Conservation (phyloP, 2,797 vertebrate genomes). For the Australoheros facetus region DNA sequence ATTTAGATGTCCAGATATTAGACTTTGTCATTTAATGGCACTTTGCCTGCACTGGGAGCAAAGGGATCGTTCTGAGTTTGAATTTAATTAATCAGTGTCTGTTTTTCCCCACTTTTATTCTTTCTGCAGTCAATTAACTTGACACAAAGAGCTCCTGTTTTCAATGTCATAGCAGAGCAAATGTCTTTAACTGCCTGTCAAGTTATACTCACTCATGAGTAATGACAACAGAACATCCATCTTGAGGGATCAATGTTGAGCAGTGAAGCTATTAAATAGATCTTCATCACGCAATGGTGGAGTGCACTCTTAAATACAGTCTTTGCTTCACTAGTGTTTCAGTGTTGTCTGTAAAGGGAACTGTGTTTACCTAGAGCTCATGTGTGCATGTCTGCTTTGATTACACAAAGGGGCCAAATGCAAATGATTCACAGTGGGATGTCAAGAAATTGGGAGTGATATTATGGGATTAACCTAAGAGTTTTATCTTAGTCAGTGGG, state of each 20-base stretch:
- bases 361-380: slow-evolving; percentile 29
- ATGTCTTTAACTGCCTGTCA: slow-evolving; percentile 57
- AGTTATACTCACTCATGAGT: slow-evolving; percentile 40
- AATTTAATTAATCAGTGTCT: slow-evolving; percentile 39
- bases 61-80: slow-evolving; percentile 5
- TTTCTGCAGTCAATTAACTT: slow-evolving; percentile 50
- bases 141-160: slow-evolving; percentile 44
- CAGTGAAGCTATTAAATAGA: slow-evolving; percentile 44
- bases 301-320: slow-evolving; percentile 10
- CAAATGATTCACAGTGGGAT: slow-evolving; percentile 13
- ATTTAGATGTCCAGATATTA: background rate
- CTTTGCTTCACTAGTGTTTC: slow-evolving; percentile 1
- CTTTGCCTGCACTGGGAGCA: background rate
- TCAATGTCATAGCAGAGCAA: slow-evolving; percentile 21
- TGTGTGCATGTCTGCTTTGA: slow-evolving; percentile 3
- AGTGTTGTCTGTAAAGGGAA: background rate
- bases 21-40: slow-evolving; percentile 9
- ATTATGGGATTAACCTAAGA: background rate
- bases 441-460: background rate
- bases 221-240: slow-evolving; percentile 58
- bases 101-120: slow-evolving; percentile 1
- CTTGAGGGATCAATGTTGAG: slow-evolving; percentile 43
- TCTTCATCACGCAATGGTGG: slow-evolving; percentile 19
- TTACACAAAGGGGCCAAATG: slow-evolving; percentile 9
- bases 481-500: background rate